phyloP scores from a whole-genome alignment of 1,140 invertebrate species.

The Brachionus angularis region DNA sequence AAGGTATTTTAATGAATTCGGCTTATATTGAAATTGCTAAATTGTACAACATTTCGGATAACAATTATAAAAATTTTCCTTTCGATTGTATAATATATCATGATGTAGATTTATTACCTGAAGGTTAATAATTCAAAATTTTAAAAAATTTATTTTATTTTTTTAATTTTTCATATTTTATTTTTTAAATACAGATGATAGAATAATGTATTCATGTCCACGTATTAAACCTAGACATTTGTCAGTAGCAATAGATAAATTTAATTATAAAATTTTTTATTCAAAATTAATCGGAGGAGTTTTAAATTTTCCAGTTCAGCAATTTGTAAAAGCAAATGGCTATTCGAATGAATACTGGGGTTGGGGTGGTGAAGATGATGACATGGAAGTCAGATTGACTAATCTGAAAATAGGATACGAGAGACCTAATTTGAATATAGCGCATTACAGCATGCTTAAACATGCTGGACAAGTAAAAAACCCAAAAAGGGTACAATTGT shows the following conservation, averaged over 20 bases:
- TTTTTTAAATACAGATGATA: too few species aligned
- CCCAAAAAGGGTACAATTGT: not conserved
- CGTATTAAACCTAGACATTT: slow-evolving; percentile 72
- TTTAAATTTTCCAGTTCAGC: slow-evolving; percentile 2
- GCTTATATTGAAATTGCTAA: slow-evolving; percentile 70
- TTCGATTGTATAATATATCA: slow-evolving; percentile 82
- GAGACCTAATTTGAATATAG: slow-evolving; percentile 13
- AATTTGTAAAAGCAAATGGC: slow-evolving; percentile 44
- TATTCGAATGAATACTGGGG: slow-evolving; percentile 44
- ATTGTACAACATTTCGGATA: slow-evolving; percentile 45
- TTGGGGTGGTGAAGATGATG: slow-evolving; percentile 44
- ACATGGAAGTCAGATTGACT: slow-evolving; percentile 11
- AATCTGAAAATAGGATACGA: slow-evolving; percentile 13
- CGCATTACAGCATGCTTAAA: slow-evolving; percentile 35
- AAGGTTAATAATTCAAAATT: too few species aligned
- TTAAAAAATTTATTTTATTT: too few species aligned
- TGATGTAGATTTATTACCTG: slow-evolving; percentile 83
- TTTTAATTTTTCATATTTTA: too few species aligned
- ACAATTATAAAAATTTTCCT: slow-evolving; percentile 63
- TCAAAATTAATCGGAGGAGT: slow-evolving; percentile 41
- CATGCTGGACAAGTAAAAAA: slow-evolving; percentile 4
- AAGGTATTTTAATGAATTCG: slow-evolving; percentile 84
- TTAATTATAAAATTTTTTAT: slow-evolving; percentile 41
- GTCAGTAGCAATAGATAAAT: slow-evolving; percentile 42
- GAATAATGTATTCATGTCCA: slow-evolving; percentile 84